Evolutionary conservation across 2,797 vertebrate species (phyloP).

Genomic region (Xenentodon cancila): DNA sequence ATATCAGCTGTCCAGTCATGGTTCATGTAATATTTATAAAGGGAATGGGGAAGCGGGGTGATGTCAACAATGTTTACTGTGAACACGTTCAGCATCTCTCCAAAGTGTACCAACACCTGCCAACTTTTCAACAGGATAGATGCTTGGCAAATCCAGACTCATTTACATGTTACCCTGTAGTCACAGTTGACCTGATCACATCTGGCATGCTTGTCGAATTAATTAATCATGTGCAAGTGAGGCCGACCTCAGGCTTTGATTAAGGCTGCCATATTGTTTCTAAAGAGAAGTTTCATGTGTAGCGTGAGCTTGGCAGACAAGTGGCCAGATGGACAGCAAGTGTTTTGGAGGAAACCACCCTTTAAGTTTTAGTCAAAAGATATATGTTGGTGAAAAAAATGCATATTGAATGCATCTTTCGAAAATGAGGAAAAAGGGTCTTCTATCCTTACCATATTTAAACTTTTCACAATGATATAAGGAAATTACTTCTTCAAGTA

Average conservation of each 20-base stretch:
- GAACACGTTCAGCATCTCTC: slow-evolving; percentile 68
- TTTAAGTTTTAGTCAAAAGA: background rate
- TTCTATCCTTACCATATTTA: too few species aligned
- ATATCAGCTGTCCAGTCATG: slow-evolving; percentile 71
- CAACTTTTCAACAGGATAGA: slow-evolving; percentile 62
- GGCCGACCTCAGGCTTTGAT: slow-evolving; percentile 62
- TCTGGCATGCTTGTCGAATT: slow-evolving; percentile 70
- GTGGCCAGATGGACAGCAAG: slow-evolving; percentile 35
- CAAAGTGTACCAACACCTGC: slow-evolving; percentile 62
- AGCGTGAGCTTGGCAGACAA: slow-evolving; percentile 31
- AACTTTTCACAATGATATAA: too few species aligned
- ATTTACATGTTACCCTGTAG: slow-evolving; percentile 65
- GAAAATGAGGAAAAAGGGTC: too few species aligned
- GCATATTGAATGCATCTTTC: too few species aligned
- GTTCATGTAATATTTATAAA: slow-evolving; percentile 81
- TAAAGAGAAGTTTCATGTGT: slow-evolving; percentile 31
- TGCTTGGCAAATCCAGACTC: slow-evolving; percentile 56
- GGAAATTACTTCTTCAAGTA: too few species aligned
- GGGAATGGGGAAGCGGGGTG: slow-evolving; percentile 63
- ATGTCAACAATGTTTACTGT: slow-evolving; percentile 71
- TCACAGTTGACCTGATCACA: slow-evolving; percentile 69
- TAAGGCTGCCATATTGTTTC: slow-evolving; percentile 66
- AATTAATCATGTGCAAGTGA: slow-evolving; percentile 70
- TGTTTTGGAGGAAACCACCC: slow-evolving; percentile 11
- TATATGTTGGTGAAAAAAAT: too few species aligned